A percentile compares a stretch with the other conserved stretches of the same genome.
These are phyloP conservation scores for Empis stercorea DNA, from an alignment of 2,888 invertebrate species.

Conservation along the genomic window DNA sequence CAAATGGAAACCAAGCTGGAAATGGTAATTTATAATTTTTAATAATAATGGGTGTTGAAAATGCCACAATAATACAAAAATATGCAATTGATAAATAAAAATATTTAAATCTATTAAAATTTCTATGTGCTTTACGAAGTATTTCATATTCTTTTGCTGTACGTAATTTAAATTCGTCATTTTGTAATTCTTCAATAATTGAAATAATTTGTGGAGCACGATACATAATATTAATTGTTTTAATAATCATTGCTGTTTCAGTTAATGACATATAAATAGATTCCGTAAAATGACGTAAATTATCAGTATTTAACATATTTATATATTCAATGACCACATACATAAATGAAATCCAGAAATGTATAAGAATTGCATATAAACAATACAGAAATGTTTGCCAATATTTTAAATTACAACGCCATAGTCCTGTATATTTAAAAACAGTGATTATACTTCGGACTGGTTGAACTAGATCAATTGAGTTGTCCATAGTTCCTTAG, in stretches of 20 bases:
- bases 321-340: too few relatives aligned
- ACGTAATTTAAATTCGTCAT: constrained; percentile 2
- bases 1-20: constrained; percentile 26
- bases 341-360: too few relatives aligned
- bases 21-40: constrained; percentile 20
- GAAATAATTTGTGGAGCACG: constrained; percentile 14
- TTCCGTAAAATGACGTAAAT: constrained; percentile 15
- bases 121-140: constrained; percentile 13
- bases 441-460: too few relatives aligned
- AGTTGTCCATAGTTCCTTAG: too few relatives aligned
- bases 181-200: constrained; percentile 10
- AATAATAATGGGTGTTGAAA: constrained; percentile 8
- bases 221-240: constrained; percentile 23
- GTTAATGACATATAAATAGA: constrained; percentile 24
- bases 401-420: too few relatives aligned
- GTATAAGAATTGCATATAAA: too few relatives aligned
- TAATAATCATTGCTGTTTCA: constrained; percentile 19
- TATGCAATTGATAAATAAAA: constrained; percentile 12
- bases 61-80: constrained; percentile 8
- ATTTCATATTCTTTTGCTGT: constrained; percentile 11
- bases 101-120: constrained; percentile 15
- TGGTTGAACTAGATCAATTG: too few relatives aligned
- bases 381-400: too few relatives aligned
- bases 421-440: too few relatives aligned
- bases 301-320: neutral